Conservation (phyloP, 2,888 invertebrate species). For the Drosophila prostipennis region DNA sequence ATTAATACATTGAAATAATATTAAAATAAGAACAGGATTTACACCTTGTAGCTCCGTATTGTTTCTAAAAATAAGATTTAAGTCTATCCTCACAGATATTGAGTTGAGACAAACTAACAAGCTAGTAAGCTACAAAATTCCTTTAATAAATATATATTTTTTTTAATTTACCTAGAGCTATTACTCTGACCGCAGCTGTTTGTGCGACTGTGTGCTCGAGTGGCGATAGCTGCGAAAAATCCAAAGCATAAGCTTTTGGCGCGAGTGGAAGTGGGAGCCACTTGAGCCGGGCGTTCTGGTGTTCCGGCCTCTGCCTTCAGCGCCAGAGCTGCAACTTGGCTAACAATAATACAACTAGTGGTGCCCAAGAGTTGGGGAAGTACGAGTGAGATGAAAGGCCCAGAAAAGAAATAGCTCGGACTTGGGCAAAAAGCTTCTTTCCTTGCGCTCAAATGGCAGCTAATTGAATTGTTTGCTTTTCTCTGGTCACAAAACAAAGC, state of each 20-base stretch:
- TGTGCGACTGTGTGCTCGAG: slow-evolving; percentile 71
- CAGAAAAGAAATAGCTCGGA: slow-evolving; percentile 20
- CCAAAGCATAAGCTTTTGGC: slow-evolving; percentile 76
- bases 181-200: slow-evolving; percentile 1
- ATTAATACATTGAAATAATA: too few relatives aligned
- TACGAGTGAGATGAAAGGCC: slow-evolving; percentile 1
- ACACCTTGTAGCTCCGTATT: too few relatives aligned
- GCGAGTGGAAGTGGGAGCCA: slow-evolving; percentile 56
- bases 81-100: too few relatives aligned
- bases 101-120: too few relatives aligned
- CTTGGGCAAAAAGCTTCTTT: slow-evolving; percentile 21
- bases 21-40: too few relatives aligned
- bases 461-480: slow-evolving; percentile 39
- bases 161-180: not conserved
- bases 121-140: too few relatives aligned
- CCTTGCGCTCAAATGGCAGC: slow-evolving; percentile 28
- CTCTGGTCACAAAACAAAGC: not conserved
- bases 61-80: too few relatives aligned
- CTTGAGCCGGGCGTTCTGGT: slow-evolving; percentile 40
- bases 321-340: slow-evolving; percentile 25
- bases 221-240: slow-evolving; percentile 78
- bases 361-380: slow-evolving; percentile 10
- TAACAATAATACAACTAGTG: slow-evolving; percentile 35
- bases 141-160: too few relatives aligned
- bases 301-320: slow-evolving; percentile 51